These are phyloP conservation scores for Enteromius mattozi DNA, from an alignment of 2,797 vertebrate species.

Conservation along the genomic window DNA sequence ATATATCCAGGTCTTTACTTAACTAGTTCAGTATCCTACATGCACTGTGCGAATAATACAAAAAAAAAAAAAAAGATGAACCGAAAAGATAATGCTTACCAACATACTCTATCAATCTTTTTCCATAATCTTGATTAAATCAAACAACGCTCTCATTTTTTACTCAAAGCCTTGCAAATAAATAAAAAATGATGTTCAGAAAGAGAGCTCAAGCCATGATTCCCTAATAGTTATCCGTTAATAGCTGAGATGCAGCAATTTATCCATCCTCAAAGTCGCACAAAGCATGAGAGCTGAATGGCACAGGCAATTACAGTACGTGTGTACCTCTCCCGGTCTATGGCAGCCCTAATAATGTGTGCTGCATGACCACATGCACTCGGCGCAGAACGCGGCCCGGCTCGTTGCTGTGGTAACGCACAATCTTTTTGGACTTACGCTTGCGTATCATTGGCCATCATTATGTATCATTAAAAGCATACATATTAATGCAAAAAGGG, in stretches of 20 bases:
- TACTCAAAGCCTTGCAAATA: constrained; percentile 73
- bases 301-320: constrained; percentile 94
- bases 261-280: constrained; percentile 93
- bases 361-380: constrained; percentile 88
- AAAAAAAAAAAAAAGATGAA: not conserved
- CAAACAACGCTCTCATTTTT: constrained; percentile 64
- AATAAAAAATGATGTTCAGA: constrained; percentile 81
- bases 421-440: constrained; percentile 86
- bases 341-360: constrained; percentile 93
- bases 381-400: constrained; percentile 85
- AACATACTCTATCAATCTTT: constrained; percentile 3
- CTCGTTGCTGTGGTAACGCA: constrained; percentile 92
- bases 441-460: constrained; percentile 94
- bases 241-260: constrained; percentile 93
- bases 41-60: not conserved
- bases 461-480: constrained; percentile 99
- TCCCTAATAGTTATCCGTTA: constrained; percentile 91
- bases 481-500: constrained; percentile 92
- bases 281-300: constrained; percentile 95
- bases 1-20: constrained; percentile 14
- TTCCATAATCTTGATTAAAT: constrained; percentile 87
- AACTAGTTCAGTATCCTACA: not conserved
- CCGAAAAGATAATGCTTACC: constrained; percentile 23
- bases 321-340: constrained; percentile 81
- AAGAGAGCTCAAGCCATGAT: constrained; percentile 76